Conservation (phyloP, 2,113 vertebrate species). For the Blennius ocellaris region DNA sequence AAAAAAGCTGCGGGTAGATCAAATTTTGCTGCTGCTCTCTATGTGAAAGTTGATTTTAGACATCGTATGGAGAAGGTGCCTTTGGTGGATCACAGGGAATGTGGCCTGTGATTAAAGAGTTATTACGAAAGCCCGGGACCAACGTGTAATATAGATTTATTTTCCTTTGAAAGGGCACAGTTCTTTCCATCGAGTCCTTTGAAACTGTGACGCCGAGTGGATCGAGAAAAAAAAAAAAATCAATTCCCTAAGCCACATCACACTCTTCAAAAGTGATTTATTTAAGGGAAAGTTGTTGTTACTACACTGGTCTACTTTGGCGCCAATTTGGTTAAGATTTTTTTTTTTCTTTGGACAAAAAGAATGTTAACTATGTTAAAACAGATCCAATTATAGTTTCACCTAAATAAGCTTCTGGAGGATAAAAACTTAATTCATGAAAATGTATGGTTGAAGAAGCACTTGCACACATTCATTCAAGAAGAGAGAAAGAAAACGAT, state of each 20-base stretch:
- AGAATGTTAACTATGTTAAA: no score
- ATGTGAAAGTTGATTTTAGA: constrained; percentile 30
- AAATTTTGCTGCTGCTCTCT: constrained; percentile 26
- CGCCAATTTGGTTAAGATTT: no score
- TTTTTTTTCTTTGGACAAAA: no score
- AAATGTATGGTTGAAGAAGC: no score
- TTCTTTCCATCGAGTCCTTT: constrained; percentile 6
- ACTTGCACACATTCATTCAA: no score
- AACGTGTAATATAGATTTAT: constrained; percentile 35
- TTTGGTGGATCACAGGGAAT: constrained; percentile 26
- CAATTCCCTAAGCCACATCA: background rate
- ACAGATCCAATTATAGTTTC: no score
- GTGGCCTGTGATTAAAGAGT: constrained; percentile 31
- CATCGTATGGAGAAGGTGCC: constrained; percentile 14
- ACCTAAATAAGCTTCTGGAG: no score
- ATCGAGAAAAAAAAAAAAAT: background rate
- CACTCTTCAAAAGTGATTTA: background rate
- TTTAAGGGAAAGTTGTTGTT: no score
- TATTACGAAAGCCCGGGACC: constrained; percentile 28
- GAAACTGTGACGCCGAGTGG: constrained; percentile 5
- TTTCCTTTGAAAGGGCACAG: constrained; percentile 14
- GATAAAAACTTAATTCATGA: no score
- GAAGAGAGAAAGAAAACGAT: no score
- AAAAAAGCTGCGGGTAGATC: constrained; percentile 20
- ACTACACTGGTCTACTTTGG: no score